phyloP scores from a whole-genome alignment of 2,888 invertebrate genomes.

The Teleiodes luculella region DNA sequence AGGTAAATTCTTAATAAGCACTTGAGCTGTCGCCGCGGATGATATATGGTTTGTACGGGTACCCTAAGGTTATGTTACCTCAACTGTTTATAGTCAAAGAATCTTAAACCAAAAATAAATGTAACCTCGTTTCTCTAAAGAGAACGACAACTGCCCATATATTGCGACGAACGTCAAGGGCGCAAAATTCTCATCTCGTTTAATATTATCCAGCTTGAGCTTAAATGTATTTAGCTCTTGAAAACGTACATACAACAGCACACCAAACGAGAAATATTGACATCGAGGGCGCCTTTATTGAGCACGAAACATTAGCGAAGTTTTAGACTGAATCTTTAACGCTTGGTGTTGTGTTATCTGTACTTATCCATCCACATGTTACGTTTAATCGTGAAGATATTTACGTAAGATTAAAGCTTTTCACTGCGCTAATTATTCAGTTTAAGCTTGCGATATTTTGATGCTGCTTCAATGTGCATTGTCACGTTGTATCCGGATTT shows the following conservation, averaged over 20 bases:
- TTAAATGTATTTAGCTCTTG: not conserved
- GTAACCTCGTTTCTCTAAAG: conserved; percentile 52
- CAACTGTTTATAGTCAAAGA: conserved; percentile 37
- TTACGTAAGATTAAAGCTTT: not conserved
- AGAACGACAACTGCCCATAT: conserved; percentile 43
- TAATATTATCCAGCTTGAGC: conserved; percentile 7
- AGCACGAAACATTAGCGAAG: no score
- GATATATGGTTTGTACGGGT: conserved; percentile 24
- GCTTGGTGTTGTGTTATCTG: no score
- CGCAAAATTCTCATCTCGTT: conserved; percentile 42
- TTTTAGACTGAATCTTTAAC: no score
- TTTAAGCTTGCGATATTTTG: not conserved
- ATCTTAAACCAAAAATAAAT: conserved; percentile 47
- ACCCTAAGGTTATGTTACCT: conserved; percentile 22
- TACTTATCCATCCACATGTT: not conserved
- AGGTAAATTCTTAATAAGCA: not conserved
- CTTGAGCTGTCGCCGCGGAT: conserved; percentile 9
- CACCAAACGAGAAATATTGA: no score
- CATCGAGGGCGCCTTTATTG: no score
- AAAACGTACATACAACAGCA: no score
- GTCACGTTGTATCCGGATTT: not conserved
- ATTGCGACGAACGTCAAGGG: conserved; percentile 42
- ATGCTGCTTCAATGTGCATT: not conserved
- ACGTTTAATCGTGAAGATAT: not conserved
- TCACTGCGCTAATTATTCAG: not conserved